Conservation (phyloP, 2,888 invertebrate genomes). For the Tenthredo notha region DNA sequence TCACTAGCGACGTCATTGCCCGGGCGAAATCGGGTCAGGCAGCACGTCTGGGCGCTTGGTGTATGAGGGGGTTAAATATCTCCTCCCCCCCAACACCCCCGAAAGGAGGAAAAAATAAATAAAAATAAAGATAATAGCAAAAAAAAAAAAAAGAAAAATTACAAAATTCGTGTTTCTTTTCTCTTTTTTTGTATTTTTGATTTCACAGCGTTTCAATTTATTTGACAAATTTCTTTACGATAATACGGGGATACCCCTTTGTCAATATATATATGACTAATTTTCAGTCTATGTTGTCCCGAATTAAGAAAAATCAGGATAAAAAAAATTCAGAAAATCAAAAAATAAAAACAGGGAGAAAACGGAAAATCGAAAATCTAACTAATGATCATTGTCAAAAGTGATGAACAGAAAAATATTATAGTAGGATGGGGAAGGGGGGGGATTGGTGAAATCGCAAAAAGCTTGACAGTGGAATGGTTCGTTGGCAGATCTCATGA, state of each 20-base stretch:
- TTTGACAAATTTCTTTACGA: too few relatives aligned
- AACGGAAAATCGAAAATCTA: too few relatives aligned
- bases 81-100: neutral
- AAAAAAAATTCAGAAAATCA: too few relatives aligned
- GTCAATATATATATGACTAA: too few relatives aligned
- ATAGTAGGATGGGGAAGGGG: neutral
- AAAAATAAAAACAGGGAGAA: too few relatives aligned
- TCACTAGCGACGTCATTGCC: constrained; percentile 77
- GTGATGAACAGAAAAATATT: neutral
- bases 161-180: neutral
- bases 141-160: neutral
- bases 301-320: too few relatives aligned
- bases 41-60: constrained; percentile 44
- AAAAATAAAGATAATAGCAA: constrained; percentile 51
- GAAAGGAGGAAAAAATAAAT: constrained; percentile 5
- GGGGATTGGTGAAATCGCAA: constrained; percentile 37
- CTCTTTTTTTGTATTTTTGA: neutral
- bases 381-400: too few relatives aligned
- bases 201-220: neutral
- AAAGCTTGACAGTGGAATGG: constrained; percentile 69
- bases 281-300: too few relatives aligned
- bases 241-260: too few relatives aligned
- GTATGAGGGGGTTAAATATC: neutral
- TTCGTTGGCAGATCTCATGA: constrained; percentile 76
- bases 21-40: constrained; percentile 84